A percentile compares a stretch with the other conserved stretches of the same genome.
These are phyloP conservation scores for Miniopterus natalensis DNA, from an alignment of 2,113 vertebrate genomes.

Conservation along the genomic window DNA sequence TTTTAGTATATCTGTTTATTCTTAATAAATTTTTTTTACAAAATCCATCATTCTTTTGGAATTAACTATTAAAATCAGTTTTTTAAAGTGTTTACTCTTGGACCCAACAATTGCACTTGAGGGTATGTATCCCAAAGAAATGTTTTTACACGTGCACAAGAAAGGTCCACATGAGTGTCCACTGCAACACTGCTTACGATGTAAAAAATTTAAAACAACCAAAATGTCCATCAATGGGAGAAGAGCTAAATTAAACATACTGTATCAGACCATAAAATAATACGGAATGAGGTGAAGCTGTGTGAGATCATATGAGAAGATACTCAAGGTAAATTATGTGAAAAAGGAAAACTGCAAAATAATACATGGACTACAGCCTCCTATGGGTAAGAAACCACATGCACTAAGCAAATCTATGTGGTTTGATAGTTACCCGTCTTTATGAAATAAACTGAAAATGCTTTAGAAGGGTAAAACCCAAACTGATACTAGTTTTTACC, in stretches of 20 bases:
- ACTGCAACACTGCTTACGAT: neutral
- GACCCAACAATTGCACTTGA: neutral
- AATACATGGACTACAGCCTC: neutral
- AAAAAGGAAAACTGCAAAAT: slow-evolving; percentile 1
- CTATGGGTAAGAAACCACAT: neutral
- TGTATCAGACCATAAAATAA: neutral
- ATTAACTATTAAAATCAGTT: neutral
- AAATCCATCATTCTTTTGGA: neutral
- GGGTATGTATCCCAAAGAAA: neutral
- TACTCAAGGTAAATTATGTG: neutral
- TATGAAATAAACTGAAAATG: neutral
- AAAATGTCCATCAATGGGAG: neutral
- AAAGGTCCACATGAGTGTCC: neutral
- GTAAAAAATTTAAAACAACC: neutral
- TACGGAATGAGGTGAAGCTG: neutral
- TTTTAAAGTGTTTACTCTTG: neutral
- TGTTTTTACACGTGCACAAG: neutral
- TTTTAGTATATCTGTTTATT: neutral
- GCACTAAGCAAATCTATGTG: neutral
- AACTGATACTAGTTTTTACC: neutral
- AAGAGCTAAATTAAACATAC: neutral
- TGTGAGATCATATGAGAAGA: neutral
- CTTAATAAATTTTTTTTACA: neutral
- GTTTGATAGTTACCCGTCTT: neutral
- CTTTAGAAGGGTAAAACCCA: slow-evolving; percentile 19